Percentiles rank a stretch among this genome's conserved stretches.
phyloP scores from a whole-genome alignment of 23 tunicate genomes.

The Trididemnum clinides region DNA sequence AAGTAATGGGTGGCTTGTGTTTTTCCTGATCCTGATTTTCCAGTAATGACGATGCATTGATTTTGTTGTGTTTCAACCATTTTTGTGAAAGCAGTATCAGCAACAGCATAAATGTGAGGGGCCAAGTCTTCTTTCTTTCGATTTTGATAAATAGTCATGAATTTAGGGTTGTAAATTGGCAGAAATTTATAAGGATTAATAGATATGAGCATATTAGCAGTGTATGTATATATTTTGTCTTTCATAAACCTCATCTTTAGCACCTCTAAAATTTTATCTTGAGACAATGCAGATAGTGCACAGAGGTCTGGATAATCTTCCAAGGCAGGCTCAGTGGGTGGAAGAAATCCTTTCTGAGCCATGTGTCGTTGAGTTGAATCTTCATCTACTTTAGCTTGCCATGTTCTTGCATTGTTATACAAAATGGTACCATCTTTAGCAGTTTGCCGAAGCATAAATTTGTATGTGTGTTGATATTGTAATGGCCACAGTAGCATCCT shows the following conservation, averaged over 20 bases:
- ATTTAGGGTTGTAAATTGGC: conserved; percentile 65
- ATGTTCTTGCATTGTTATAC: conserved; percentile 35
- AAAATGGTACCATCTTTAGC: conserved; percentile 55
- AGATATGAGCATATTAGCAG: conserved; percentile 56
- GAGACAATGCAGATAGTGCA: conserved; percentile 23
- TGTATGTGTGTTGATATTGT: conserved; percentile 60
- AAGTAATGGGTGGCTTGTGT: conserved; percentile 75
- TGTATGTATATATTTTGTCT: conserved; percentile 76
- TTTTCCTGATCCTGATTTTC: conserved; percentile 80
- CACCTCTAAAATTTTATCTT: conserved; percentile 44
- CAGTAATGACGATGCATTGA: conserved; percentile 74
- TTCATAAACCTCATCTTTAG: conserved; percentile 47
- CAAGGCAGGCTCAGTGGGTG: conserved; percentile 31
- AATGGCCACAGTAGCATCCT: conserved; percentile 73
- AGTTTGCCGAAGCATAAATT: conserved; percentile 51
- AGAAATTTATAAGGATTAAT: conserved; percentile 70
- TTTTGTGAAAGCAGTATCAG: conserved; percentile 59
- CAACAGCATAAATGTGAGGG: conserved; percentile 78
- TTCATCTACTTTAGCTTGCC: conserved; percentile 52
- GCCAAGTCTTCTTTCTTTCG: conserved; percentile 56
- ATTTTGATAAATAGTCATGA: conserved; percentile 54
- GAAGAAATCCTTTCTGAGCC: conserved; percentile 65
- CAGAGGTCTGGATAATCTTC: conserved; percentile 53
- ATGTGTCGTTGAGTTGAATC: conserved; percentile 42
- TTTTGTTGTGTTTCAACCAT: conserved; percentile 52